phyloP scores from a whole-genome alignment of 2,797 vertebrate species.

The Crocidura indochinensis region DNA sequence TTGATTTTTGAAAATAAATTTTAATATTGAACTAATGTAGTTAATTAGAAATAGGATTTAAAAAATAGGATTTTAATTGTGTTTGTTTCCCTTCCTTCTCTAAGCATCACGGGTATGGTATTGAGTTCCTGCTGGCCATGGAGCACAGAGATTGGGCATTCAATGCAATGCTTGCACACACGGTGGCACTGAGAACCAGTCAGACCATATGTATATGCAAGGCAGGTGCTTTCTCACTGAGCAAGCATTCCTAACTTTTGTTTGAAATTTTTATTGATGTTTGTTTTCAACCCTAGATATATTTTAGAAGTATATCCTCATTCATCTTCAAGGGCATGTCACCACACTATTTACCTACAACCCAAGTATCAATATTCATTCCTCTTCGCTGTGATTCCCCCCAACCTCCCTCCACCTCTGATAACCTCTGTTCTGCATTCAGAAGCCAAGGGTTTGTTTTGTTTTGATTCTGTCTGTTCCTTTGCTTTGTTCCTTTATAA shows the following conservation, averaged over 20 bases:
- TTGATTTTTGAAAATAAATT: conserved; percentile 52
- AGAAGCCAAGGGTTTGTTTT: background rate
- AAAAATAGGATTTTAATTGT: no score
- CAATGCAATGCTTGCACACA: no score
- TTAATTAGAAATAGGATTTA: no score
- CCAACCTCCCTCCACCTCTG: background rate
- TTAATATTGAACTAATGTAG: background rate
- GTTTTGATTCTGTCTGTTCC: background rate
- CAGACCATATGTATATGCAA: no score
- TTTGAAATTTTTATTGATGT: background rate
- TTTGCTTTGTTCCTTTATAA: background rate
- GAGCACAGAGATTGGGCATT: no score
- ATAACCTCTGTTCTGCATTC: background rate
- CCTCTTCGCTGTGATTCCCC: no score
- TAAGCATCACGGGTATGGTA: no score
- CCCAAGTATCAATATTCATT: background rate
- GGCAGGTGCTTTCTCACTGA: no score
- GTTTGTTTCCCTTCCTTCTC: no score
- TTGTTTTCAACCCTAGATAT: background rate
- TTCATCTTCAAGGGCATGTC: background rate
- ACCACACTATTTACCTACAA: background rate
- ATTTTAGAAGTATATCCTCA: background rate
- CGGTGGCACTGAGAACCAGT: no score
- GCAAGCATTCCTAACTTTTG: no score
- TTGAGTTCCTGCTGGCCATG: no score